These are phyloP conservation scores for Gambusia affinis DNA, from an alignment of 2,113 vertebrate genomes.

Conservation along the genomic window DNA sequence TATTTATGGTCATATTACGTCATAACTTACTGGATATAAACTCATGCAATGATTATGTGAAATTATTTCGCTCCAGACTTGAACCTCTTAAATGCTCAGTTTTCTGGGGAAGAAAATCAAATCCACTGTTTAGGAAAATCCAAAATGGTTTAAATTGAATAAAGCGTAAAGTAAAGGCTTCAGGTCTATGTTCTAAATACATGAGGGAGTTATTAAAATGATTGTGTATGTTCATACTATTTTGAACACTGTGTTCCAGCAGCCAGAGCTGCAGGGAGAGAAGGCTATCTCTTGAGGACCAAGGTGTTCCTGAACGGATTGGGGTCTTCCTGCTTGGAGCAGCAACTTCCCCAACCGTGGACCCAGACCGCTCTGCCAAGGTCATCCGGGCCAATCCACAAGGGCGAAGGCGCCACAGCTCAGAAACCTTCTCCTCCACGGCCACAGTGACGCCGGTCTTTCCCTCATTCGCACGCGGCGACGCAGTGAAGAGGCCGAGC, in stretches of 20 bases:
- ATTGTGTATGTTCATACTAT: neutral
- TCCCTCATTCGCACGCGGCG: conserved; percentile 90
- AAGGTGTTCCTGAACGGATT: conserved; percentile 52
- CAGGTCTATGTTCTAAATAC: too few relatives aligned
- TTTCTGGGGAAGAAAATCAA: too few relatives aligned
- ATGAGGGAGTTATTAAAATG: too few relatives aligned
- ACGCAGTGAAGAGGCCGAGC: conserved; percentile 88
- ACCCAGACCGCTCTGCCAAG: conserved; percentile 92
- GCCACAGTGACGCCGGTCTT: conserved; percentile 95
- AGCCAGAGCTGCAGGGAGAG: conserved; percentile 82
- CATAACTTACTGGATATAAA: neutral
- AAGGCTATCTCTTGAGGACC: conserved; percentile 82
- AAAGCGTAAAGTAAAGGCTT: too few relatives aligned
- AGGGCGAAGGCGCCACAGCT: conserved; percentile 95
- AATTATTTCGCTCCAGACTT: too few relatives aligned
- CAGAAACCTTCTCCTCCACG: conserved; percentile 96
- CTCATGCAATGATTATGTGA: too few relatives aligned
- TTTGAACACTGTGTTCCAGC: conserved; percentile 39
- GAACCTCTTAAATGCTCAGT: too few relatives aligned
- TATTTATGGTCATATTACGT: neutral
- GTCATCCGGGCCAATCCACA: conserved; percentile 92
- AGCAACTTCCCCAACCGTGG: conserved; percentile 77
- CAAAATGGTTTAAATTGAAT: too few relatives aligned
- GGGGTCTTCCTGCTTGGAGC: conserved; percentile 82
- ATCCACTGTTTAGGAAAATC: too few relatives aligned